Percentiles rank a stretch among this genome's conserved stretches.
phyloP scores from a whole-genome alignment of 1,140 invertebrate species.

The Psix sp. region DNA sequence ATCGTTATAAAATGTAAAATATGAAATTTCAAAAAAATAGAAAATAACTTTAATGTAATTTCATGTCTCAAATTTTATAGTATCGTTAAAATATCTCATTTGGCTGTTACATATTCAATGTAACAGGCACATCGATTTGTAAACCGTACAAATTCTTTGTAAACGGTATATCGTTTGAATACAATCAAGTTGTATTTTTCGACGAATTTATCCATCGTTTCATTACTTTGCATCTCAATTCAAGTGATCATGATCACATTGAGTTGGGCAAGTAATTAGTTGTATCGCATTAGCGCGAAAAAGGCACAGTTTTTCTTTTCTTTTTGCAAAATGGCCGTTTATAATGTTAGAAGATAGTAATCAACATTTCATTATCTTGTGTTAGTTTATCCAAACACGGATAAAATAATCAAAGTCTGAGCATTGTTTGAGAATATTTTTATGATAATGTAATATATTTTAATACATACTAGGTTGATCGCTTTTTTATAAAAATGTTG shows the following conservation, averaged over 20 bases:
- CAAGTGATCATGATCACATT: background rate
- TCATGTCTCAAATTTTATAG: slow-evolving; percentile 26
- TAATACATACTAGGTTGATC: slow-evolving; percentile 25
- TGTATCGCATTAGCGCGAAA: slow-evolving; percentile 20
- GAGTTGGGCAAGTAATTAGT: slow-evolving; percentile 12
- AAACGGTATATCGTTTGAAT: slow-evolving; percentile 27
- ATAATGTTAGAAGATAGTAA: background rate
- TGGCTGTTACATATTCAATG: slow-evolving; percentile 5
- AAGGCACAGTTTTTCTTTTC: slow-evolving; percentile 37
- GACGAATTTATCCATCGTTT: slow-evolving; percentile 14
- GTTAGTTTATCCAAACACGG: slow-evolving; percentile 11
- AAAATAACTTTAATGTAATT: background rate
- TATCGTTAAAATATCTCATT: slow-evolving; percentile 22
- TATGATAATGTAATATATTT: slow-evolving; percentile 16
- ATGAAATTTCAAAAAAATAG: slow-evolving; percentile 18
- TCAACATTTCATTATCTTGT: background rate
- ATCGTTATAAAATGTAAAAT: slow-evolving; percentile 24
- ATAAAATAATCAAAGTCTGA: slow-evolving; percentile 19
- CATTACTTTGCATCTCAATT: slow-evolving; percentile 17
- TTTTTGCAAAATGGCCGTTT: slow-evolving; percentile 11
- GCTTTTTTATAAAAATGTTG: slow-evolving; percentile 57
- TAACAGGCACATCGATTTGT: slow-evolving; percentile 24
- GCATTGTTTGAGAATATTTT: slow-evolving; percentile 24
- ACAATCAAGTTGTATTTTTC: slow-evolving; percentile 16
- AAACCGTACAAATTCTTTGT: slow-evolving; percentile 10